A percentile compares a stretch with the other conserved stretches of the same genome.
These are phyloP conservation scores for Barypeithes pellucidus DNA, from an alignment of 2,888 invertebrate genomes.

Conservation along the genomic window DNA sequence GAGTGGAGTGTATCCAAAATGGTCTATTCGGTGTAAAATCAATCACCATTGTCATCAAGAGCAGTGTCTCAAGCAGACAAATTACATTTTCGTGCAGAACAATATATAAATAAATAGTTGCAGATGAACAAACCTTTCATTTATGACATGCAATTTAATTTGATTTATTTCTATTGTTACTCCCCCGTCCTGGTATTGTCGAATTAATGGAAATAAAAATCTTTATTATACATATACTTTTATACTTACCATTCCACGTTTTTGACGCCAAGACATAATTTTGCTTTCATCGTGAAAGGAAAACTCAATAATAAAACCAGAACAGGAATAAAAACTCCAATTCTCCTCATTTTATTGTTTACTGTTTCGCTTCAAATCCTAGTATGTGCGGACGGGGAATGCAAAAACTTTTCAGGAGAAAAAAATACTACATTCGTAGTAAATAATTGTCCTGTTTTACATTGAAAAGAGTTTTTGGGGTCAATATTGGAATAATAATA, in stretches of 20 bases:
- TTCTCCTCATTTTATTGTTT: slow-evolving; percentile 9
- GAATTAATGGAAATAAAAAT: background rate
- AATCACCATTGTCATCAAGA: no score
- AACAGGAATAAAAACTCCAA: slow-evolving; percentile 7
- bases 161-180: no score
- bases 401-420: background rate
- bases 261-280: slow-evolving; percentile 16
- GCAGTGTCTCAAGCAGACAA: no score
- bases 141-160: no score
- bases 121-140: no score
- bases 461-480: background rate
- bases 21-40: no score
- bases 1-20: no score
- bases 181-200: background rate
- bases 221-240: background rate
- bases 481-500: no score
- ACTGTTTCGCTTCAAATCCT: slow-evolving; percentile 9
- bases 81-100: no score
- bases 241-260: background rate
- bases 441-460: background rate
- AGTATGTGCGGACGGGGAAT: slow-evolving; percentile 3
- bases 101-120: no score
- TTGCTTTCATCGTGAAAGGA: slow-evolving; percentile 12
- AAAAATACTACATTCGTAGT: no score
- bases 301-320: slow-evolving; percentile 15